A percentile compares a stretch with the other conserved stretches of the same genome.
Evolutionary conservation across 2,888 invertebrate genomes (phyloP).

Genomic region (Troilus luridus): DNA sequence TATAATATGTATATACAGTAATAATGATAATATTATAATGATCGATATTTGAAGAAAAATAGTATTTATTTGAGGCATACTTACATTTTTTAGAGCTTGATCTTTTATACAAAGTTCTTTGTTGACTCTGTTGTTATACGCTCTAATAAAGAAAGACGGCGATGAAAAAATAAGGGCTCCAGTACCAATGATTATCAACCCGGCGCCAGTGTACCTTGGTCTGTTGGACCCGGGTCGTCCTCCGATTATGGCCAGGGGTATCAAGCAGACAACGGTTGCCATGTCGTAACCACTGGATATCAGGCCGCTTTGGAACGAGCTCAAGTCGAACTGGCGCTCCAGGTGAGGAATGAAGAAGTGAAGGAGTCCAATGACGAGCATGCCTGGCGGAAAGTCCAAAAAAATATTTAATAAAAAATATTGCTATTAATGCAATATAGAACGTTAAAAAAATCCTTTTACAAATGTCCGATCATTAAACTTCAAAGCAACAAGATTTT

Average conservation of each 20-base stretch:
- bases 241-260: constrained; percentile 89
- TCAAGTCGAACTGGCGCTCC: constrained; percentile 85
- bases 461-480: no score
- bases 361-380: constrained; percentile 90
- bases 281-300: constrained; percentile 90
- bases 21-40: background rate
- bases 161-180: constrained; percentile 85
- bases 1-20: background rate
- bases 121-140: constrained; percentile 49
- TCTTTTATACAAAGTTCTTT: constrained; percentile 1
- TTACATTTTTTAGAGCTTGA: background rate
- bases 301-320: constrained; percentile 85
- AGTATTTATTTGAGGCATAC: background rate
- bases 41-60: background rate
- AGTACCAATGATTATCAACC: constrained; percentile 80
- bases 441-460: no score
- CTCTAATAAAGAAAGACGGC: constrained; percentile 81
- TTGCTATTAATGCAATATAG: no score
- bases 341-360: constrained; percentile 91
- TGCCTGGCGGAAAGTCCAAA: constrained; percentile 73
- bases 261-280: constrained; percentile 85
- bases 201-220: constrained; percentile 78
- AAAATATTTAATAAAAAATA: background rate
- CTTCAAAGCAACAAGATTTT: no score
- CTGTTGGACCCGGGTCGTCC: constrained; percentile 70